Evolutionary conservation across 2,113 vertebrate species (phyloP).

Genomic region (Plecotus auritus): DNA sequence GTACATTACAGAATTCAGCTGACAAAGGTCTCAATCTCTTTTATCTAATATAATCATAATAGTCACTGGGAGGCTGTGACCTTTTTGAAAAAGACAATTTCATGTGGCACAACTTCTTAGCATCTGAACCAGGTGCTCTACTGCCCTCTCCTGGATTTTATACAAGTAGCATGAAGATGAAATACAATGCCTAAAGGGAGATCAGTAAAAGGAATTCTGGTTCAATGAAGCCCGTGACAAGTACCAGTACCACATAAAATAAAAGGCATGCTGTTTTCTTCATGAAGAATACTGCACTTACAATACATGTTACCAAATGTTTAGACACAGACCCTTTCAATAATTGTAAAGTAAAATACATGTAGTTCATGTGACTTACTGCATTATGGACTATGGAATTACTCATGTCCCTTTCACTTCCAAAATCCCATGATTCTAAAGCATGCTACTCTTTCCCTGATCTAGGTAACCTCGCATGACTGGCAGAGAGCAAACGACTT

Average conservation of each 20-base stretch:
- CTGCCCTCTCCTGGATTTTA: conserved; percentile 77
- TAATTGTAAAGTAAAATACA: not conserved
- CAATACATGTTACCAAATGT: not conserved
- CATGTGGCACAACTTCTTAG: not conserved
- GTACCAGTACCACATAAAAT: not conserved
- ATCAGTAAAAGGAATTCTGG: not conserved
- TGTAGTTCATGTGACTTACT: not conserved
- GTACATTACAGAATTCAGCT: not conserved
- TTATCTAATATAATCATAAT: not conserved
- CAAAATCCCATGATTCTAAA: not conserved
- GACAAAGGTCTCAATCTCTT: not conserved
- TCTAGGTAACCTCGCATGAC: not conserved
- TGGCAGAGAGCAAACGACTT: not conserved
- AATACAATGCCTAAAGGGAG: not conserved
- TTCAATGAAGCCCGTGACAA: not conserved
- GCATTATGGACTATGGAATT: not conserved
- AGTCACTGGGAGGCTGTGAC: not conserved
- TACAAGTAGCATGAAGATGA: conserved; percentile 49
- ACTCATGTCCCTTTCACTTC: not conserved
- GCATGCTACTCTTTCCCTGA: not conserved
- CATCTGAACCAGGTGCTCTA: conserved; percentile 58
- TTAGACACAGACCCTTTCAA: not conserved
- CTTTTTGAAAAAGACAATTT: not conserved
- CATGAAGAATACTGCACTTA: not conserved
- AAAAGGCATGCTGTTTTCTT: not conserved